phyloP scores from a whole-genome alignment of 2,797 vertebrate genomes.

The Anguilla megastoma region DNA sequence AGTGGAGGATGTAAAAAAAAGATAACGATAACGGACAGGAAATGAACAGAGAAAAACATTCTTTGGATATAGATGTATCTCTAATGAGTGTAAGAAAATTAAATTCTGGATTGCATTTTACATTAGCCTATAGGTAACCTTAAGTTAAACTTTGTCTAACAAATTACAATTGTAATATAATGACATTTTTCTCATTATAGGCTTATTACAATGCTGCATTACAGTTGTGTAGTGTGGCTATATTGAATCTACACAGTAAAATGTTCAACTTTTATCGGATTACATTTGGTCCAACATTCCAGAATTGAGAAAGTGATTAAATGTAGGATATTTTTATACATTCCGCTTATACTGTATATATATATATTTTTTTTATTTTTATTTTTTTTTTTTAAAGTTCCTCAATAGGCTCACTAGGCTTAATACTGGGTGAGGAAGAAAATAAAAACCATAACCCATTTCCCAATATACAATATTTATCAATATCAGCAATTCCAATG shows the following conservation, averaged over 20 bases:
- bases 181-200: no score
- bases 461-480: conserved; percentile 23
- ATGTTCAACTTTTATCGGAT: no score
- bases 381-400: background rate
- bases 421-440: background rate
- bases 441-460: no score
- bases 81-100: background rate
- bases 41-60: background rate
- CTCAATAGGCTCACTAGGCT: conserved; percentile 8
- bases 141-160: no score
- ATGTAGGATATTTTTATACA: no score
- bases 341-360: no score
- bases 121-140: background rate
- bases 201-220: background rate
- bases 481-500: conserved; percentile 12
- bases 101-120: background rate
- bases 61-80: background rate
- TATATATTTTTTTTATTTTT: no score
- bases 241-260: no score
- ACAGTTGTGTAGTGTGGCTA: background rate
- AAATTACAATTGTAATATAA: no score
- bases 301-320: no score
- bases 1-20: background rate
- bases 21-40: background rate
- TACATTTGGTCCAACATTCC: no score